Base-by-base conservation (phyloP, 2,888 invertebrate genomes). In the Tinea semifulvella region DNA sequence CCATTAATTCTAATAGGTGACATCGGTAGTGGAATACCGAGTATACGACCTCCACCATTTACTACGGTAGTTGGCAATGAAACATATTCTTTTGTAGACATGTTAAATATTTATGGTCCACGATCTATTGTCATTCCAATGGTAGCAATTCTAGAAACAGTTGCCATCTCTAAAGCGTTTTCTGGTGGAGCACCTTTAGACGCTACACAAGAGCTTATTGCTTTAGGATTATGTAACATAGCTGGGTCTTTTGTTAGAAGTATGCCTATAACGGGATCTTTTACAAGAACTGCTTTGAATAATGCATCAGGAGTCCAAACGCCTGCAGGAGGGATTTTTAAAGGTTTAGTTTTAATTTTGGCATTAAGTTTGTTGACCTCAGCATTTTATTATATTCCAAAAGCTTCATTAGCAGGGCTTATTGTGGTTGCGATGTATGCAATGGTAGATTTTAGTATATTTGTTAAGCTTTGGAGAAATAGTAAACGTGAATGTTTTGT, bases 191-290 rank as follows among this genome's bases (percentile, higher is more conserved):
- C 85, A 58, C 82, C 86, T 8, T 79, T 96, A 28, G 91, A 96
- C 61, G 92, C 94, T 0, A 93, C 92, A 17, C 96, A 96, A 75
- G 96, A 97, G 74, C 88, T 97, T 86, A 80, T 96, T 45, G 94
- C 96, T 0, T 72, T 96, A 35, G 94, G 94, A n/a, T 56, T 91
- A 1, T 89, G 91, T 55, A 96, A 96, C 62, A 75, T 96, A 13
- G 60, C 90, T 44, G 91, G 94, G 36, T 90, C 92, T 17, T 94
- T 95, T 64, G 87, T 92, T 3, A 84, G 86, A 19, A 92, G 96
- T 13, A 94, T 96, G 88, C 95, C 96, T 0, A 85, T 90, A 0
- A 89, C 92, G 17, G 95, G 92, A 43, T 92, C 92, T 1, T 94
- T 94, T 66, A 90, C 92, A 0, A 84, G 93, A 56, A 91, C 95